Evolutionary conservation across 2,797 vertebrate genomes (phyloP).

Genomic region (Clamator glandarius): DNA sequence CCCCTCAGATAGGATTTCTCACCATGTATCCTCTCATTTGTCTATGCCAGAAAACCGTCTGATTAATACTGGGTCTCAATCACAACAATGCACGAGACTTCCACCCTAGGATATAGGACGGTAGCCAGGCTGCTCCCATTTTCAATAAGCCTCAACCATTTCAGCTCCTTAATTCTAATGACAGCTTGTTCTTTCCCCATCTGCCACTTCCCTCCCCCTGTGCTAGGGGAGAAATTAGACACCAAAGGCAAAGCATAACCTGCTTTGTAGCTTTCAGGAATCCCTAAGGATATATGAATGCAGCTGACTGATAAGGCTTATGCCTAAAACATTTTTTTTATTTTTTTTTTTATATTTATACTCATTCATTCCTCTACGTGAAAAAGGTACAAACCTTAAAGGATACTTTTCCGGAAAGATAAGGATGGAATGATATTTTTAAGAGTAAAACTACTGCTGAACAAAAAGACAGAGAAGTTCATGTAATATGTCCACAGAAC

Average conservation of each 20-base stretch:
- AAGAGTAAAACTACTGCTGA: background rate
- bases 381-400: background rate
- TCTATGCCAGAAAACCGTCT: background rate
- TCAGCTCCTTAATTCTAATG: constrained; percentile 55
- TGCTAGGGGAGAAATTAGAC: constrained; percentile 37
- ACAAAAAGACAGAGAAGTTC: background rate
- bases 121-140: constrained; percentile 2
- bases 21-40: background rate
- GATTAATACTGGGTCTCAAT: background rate
- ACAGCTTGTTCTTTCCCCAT: constrained; percentile 58
- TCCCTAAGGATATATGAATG: background rate
- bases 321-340: background rate
- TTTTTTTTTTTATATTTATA: background rate
- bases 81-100: background rate
- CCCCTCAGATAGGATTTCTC: background rate
- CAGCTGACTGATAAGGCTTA: background rate
- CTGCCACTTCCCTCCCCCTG: constrained; percentile 37
- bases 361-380: background rate
- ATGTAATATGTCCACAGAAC: background rate
- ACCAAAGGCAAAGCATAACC: constrained; percentile 16
- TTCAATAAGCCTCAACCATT: background rate
- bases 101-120: fast-evolving
- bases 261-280: constrained; percentile 10
- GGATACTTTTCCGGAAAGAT: background rate
- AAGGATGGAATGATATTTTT: background rate